Conservation (phyloP, 2,888 invertebrate genomes). For the Agriotes lineatus region DNA sequence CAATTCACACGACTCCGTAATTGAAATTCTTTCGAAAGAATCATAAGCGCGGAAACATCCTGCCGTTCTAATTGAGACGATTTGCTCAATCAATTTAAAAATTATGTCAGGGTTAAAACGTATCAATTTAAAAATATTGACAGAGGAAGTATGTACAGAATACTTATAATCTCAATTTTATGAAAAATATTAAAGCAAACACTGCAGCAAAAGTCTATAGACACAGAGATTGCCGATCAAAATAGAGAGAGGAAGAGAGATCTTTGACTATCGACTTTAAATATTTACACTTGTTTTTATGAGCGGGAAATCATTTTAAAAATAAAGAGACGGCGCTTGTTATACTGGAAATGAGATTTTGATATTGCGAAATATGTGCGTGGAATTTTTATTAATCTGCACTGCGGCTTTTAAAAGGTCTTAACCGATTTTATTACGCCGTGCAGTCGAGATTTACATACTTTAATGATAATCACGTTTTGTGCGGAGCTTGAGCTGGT, state of each 20-base stretch:
- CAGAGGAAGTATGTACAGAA: slow-evolving; percentile 62
- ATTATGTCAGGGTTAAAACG: slow-evolving; percentile 49
- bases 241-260: slow-evolving; percentile 62
- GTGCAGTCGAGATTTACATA: too few species aligned
- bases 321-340: slow-evolving; percentile 55
- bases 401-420: neutral
- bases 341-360: slow-evolving; percentile 53
- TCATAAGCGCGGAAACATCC: neutral
- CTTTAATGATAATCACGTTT: neutral
- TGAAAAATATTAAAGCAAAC: slow-evolving; percentile 67
- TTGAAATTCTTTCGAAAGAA: neutral
- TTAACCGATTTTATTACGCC: too few species aligned
- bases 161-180: slow-evolving; percentile 66
- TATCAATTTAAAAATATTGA: slow-evolving; percentile 62
- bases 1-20: too few species aligned
- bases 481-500: neutral
- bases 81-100: slow-evolving; percentile 40
- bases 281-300: slow-evolving; percentile 64
- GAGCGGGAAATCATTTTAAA: slow-evolving; percentile 61
- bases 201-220: slow-evolving; percentile 65
- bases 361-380: slow-evolving; percentile 42
- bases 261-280: slow-evolving; percentile 65
- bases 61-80: slow-evolving; percentile 22
- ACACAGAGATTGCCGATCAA: slow-evolving; percentile 66
- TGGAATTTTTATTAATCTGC: slow-evolving; percentile 26